phyloP scores from a whole-genome alignment of 2,888 invertebrate species.

The Troilus luridus region DNA sequence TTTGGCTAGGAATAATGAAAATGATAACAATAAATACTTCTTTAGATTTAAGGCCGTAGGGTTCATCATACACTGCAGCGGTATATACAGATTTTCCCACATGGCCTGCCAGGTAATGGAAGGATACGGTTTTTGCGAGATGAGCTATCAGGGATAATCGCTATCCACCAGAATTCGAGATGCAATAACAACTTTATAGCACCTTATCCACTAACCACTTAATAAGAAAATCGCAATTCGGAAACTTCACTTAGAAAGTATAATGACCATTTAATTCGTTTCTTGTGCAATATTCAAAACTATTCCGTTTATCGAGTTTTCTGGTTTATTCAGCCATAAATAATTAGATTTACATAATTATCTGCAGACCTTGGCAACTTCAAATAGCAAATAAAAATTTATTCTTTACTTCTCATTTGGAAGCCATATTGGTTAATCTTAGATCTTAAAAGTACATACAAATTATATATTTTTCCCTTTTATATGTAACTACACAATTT shows the following conservation, averaged over 20 bases:
- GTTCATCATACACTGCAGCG: neutral
- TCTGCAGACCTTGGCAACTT: neutral
- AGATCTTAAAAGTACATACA: too few species aligned
- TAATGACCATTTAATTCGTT: slow-evolving; percentile 25
- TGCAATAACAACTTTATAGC: slow-evolving; percentile 34
- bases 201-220: slow-evolving; percentile 26
- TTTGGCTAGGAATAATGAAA: too few species aligned
- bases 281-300: slow-evolving; percentile 31
- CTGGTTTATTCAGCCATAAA: neutral
- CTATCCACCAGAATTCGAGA: neutral
- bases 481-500: too few species aligned
- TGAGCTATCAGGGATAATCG: slow-evolving; percentile 16
- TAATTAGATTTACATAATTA: neutral
- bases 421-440: too few species aligned
- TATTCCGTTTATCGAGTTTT: neutral
- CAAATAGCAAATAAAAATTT: neutral
- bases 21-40: neutral
- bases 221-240: neutral
- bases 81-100: neutral
- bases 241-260: slow-evolving; percentile 15
- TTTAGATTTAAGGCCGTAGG: neutral
- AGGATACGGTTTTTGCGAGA: slow-evolving; percentile 15
- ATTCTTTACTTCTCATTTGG: too few species aligned
- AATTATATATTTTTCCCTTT: too few species aligned
- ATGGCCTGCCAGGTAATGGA: neutral